Conservation (phyloP, 1,140 invertebrate species). For the Hyles euphorbiae region DNA sequence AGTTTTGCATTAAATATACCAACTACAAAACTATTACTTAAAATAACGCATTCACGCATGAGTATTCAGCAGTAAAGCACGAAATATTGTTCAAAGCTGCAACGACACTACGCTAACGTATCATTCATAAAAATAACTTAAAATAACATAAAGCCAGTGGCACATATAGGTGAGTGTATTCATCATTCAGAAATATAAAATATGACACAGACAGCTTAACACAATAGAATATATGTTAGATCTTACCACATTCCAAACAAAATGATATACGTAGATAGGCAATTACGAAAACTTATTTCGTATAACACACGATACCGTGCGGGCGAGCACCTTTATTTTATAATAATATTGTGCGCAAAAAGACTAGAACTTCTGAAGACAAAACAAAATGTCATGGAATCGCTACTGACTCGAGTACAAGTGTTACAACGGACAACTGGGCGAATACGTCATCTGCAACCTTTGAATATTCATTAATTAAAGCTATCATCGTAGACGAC, state of each 20-base stretch:
- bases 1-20: slow-evolving; percentile 52
- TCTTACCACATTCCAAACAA: slow-evolving; percentile 1
- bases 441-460: slow-evolving; percentile 18
- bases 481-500: slow-evolving; percentile 51
- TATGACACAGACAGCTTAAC: slow-evolving; percentile 68
- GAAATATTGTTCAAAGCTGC: slow-evolving; percentile 72
- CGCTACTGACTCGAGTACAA: slow-evolving; percentile 22
- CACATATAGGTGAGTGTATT: slow-evolving; percentile 58
- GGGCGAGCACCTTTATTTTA: slow-evolving; percentile 62
- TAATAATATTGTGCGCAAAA: slow-evolving; percentile 63
- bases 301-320: slow-evolving; percentile 60
- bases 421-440: slow-evolving; percentile 10
- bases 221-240: slow-evolving; percentile 15
- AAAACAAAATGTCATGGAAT: slow-evolving; percentile 51
- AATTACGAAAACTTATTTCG: slow-evolving; percentile 45
- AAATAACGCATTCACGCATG: slow-evolving; percentile 69
- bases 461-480: slow-evolving; percentile 48
- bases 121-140: slow-evolving; percentile 51
- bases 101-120: slow-evolving; percentile 64
- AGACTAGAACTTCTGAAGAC: slow-evolving; percentile 67
- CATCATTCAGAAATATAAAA: not conserved
- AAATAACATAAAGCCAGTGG: slow-evolving; percentile 64
- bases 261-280: not conserved
- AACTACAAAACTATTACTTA: slow-evolving; percentile 60
- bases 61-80: slow-evolving; percentile 73